Evolutionary conservation across 2,113 vertebrate genomes (phyloP).

Genomic region (Macrotus californicus): DNA sequence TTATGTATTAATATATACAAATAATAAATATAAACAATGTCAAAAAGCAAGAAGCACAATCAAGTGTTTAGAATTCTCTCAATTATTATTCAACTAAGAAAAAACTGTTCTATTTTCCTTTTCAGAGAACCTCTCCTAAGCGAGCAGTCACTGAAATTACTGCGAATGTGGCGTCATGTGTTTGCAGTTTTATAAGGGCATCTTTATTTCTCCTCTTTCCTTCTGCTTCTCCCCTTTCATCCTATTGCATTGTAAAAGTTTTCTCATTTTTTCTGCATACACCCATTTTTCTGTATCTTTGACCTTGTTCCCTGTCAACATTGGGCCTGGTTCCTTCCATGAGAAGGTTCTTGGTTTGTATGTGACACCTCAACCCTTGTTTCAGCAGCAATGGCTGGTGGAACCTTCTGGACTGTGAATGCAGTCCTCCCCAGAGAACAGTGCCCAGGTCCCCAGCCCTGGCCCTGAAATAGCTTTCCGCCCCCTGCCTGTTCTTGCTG

Average conservation of each 20-base stretch:
- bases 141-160: slow-evolving; percentile 28
- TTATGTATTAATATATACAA: slow-evolving; percentile 81
- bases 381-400: not conserved
- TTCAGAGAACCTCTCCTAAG: slow-evolving; percentile 61
- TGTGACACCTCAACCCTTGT: not conserved
- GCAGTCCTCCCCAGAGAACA: not conserved
- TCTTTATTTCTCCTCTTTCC: slow-evolving; percentile 48
- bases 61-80: slow-evolving; percentile 76
- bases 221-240: not conserved
- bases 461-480: not conserved
- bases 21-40: slow-evolving; percentile 79
- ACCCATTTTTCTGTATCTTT: not conserved
- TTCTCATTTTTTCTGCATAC: not conserved
- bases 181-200: slow-evolving; percentile 49
- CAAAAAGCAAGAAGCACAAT: slow-evolving; percentile 79
- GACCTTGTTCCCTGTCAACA: not conserved
- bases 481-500: accelerated
- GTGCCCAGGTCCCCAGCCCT: not conserved
- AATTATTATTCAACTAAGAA: slow-evolving; percentile 76
- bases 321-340: not conserved
- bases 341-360: not conserved
- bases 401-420: not conserved
- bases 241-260: not conserved
- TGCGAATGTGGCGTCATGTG: slow-evolving; percentile 49
- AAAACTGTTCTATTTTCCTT: slow-evolving; percentile 64